Percentiles rank a stretch among this genome's conserved stretches.
Evolutionary conservation across 2,888 invertebrate genomes (phyloP).

Genomic region (Heteromyza rotundicornis): DNA sequence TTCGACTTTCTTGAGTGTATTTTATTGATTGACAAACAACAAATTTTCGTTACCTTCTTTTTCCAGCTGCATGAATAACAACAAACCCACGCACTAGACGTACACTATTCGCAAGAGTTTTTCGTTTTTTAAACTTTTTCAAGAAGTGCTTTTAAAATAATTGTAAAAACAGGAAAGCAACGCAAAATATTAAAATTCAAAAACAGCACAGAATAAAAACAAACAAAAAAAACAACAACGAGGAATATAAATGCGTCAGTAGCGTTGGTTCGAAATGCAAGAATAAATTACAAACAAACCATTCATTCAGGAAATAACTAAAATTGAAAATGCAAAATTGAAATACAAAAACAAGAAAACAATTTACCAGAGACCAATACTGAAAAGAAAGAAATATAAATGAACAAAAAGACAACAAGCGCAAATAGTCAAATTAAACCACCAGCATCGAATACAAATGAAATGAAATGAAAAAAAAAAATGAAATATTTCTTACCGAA

Average conservation of each 20-base stretch:
- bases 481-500: no score
- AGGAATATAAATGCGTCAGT: slow-evolving; percentile 4
- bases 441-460: slow-evolving; percentile 1
- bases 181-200: slow-evolving; percentile 5
- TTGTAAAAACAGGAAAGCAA: slow-evolving; percentile 13
- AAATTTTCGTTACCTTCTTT: slow-evolving; percentile 40
- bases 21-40: no score
- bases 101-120: slow-evolving; percentile 55
- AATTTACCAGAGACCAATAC: background rate
- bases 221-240: slow-evolving; percentile 8
- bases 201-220: background rate
- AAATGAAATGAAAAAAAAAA: background rate
- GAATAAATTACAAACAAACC: background rate
- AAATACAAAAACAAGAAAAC: background rate
- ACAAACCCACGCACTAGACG: slow-evolving; percentile 58
- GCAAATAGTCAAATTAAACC: slow-evolving; percentile 6
- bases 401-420: background rate
- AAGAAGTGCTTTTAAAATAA: slow-evolving; percentile 56
- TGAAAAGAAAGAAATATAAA: background rate
- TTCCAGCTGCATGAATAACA: slow-evolving; percentile 63
- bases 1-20: no score
- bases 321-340: background rate
- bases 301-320: background rate
- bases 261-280: slow-evolving; percentile 3
- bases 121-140: slow-evolving; percentile 56